A percentile compares a stretch with the other conserved stretches of the same genome.
phyloP scores from a whole-genome alignment of 2,797 vertebrate genomes.

The Chloroceryle inda region DNA sequence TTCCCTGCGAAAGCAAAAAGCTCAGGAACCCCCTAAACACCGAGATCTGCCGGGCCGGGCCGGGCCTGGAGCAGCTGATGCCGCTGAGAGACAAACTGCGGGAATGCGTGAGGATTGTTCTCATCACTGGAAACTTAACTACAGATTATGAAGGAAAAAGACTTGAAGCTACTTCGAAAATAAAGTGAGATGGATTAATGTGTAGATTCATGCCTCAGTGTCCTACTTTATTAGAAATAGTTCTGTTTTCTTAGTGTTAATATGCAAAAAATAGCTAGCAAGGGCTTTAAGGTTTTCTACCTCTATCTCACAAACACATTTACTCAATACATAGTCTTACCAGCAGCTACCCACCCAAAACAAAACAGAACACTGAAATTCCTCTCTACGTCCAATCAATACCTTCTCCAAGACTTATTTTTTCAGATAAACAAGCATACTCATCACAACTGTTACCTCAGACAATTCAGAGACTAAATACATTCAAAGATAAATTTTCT shows the following conservation, averaged over 20 bases:
- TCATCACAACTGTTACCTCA: fast-evolving
- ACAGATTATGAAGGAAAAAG: background rate
- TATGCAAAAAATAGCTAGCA: background rate
- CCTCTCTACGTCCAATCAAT: fast-evolving
- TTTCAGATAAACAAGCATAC: background rate
- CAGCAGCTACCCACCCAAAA: background rate
- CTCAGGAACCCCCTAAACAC: too few relatives aligned
- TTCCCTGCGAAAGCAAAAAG: too few relatives aligned
- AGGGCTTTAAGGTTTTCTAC: background rate
- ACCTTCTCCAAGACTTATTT: background rate
- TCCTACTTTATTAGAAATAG: background rate
- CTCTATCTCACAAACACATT: fast-evolving
- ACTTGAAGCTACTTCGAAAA: background rate
- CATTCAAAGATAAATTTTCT: background rate
- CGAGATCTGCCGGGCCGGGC: too few relatives aligned
- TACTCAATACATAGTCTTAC: background rate
- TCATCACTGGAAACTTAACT: background rate
- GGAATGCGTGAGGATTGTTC: fast-evolving
- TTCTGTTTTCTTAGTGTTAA: background rate
- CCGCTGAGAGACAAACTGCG: background rate
- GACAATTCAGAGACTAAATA: background rate
- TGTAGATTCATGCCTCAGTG: background rate
- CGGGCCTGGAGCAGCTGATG: too few relatives aligned
- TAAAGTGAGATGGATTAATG: fast-evolving
- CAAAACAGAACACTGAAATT: background rate